phyloP scores from a whole-genome alignment of 2,888 invertebrate species.

The Oligia latruncula region DNA sequence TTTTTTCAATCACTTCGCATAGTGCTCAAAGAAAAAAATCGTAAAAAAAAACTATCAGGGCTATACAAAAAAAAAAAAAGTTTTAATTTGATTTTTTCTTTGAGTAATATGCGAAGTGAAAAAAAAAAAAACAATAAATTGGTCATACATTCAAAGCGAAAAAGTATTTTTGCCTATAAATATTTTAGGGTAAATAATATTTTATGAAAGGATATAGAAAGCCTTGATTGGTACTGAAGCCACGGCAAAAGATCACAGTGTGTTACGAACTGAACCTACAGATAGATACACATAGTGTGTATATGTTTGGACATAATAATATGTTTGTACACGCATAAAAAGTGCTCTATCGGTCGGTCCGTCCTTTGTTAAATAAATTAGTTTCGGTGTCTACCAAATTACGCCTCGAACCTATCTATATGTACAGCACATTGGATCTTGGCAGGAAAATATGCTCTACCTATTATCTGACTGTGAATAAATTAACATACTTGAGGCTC shows the following conservation, averaged over 20 bases:
- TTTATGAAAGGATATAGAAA: background rate
- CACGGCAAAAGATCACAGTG: conserved; percentile 24
- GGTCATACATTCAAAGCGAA: background rate
- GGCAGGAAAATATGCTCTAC: conserved; percentile 88
- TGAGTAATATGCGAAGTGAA: too few relatives aligned
- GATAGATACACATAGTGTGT: conserved; percentile 62
- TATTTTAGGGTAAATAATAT: background rate
- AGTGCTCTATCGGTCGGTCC: conserved; percentile 87
- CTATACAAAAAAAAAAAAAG: too few relatives aligned
- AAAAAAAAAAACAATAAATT: too few relatives aligned
- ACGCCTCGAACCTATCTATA: conserved; percentile 89
- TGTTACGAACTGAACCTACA: conserved; percentile 17
- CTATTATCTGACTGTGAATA: conserved; percentile 85
- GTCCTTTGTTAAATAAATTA: conserved; percentile 91
- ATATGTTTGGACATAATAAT: conserved; percentile 78
- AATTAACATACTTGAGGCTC: conserved; percentile 85
- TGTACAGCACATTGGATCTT: conserved; percentile 84
- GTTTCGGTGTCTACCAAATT: conserved; percentile 91
- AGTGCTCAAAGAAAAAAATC: too few relatives aligned
- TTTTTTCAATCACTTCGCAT: too few relatives aligned
- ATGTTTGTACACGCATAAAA: conserved; percentile 88
- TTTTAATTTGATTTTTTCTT: too few relatives aligned
- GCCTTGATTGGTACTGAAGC: background rate
- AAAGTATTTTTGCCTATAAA: too few relatives aligned
- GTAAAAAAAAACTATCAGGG: too few relatives aligned